phyloP scores from a whole-genome alignment of 2,113 vertebrate genomes.

The Daubentonia madagascariensis region DNA sequence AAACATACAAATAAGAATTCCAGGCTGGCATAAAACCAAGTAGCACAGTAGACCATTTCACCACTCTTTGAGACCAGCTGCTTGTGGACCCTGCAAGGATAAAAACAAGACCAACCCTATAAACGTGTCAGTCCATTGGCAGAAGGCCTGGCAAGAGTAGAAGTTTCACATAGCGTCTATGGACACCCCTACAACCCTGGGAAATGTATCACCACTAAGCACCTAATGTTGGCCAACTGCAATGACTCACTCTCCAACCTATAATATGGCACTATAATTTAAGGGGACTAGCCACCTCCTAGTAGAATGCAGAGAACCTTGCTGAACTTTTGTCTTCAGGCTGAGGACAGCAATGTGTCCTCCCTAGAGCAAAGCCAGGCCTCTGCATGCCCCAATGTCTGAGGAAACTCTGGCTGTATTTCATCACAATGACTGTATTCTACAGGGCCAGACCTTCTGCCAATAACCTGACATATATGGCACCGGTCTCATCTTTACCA shows the following conservation, averaged over 20 bases:
- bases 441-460: not conserved
- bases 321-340: not conserved
- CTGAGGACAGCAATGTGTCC: not conserved
- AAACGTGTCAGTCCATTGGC: not conserved
- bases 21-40: not conserved
- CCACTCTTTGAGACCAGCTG: not conserved
- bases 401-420: not conserved
- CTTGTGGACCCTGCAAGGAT: not conserved
- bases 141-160: not conserved
- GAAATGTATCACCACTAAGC: not conserved
- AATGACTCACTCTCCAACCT: not conserved
- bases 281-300: not conserved
- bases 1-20: not conserved
- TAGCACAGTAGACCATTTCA: not conserved
- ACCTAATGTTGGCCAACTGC: not conserved
- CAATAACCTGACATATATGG: not conserved
- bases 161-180: not conserved
- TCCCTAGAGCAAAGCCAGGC: not conserved
- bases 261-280: not conserved
- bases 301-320: not conserved
- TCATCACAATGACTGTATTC: not conserved
- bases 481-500: not conserved
- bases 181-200: no score
- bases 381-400: not conserved
- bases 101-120: not conserved